phyloP scores from a whole-genome alignment of 2,113 vertebrate species.

The Nesoenas mayeri region DNA sequence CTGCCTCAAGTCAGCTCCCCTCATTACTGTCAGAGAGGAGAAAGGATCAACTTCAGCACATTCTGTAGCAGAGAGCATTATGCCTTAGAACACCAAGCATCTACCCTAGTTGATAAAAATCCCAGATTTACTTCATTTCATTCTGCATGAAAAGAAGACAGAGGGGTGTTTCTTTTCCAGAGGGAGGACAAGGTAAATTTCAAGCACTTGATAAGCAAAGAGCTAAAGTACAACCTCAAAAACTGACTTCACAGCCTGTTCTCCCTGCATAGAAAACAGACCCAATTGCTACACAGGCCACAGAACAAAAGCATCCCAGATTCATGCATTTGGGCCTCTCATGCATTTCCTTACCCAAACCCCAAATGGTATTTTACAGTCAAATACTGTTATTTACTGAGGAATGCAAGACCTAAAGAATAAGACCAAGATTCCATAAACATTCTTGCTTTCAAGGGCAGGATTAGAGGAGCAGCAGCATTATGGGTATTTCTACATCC shows the following conservation, averaged over 20 bases:
- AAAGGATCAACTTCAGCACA: neutral
- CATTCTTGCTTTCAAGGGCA: constrained; percentile 42
- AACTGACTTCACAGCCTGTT: neutral
- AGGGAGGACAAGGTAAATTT: neutral
- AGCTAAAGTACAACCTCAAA: neutral
- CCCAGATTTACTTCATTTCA: neutral
- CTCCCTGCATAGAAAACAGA: neutral
- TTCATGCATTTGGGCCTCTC: neutral
- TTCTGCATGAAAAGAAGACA: neutral
- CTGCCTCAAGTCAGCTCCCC: neutral
- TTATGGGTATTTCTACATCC: neutral
- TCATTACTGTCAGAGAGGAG: neutral
- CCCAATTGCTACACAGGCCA: neutral
- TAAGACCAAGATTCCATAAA: constrained; percentile 10
- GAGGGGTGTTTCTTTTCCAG: neutral
- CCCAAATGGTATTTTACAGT: constrained; percentile 31
- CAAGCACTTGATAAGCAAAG: neutral
- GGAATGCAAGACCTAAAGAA: constrained; percentile 56
- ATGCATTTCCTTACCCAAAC: neutral
- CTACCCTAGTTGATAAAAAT: neutral
- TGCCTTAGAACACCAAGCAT: neutral
- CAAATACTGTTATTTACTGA: constrained; percentile 56
- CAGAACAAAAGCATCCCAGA: fast-evolving
- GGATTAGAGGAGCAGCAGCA: neutral
- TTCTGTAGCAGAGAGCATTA: neutral